Evolutionary conservation across 1,140 invertebrate species (phyloP).

Genomic region (Drosophila persimilis): DNA sequence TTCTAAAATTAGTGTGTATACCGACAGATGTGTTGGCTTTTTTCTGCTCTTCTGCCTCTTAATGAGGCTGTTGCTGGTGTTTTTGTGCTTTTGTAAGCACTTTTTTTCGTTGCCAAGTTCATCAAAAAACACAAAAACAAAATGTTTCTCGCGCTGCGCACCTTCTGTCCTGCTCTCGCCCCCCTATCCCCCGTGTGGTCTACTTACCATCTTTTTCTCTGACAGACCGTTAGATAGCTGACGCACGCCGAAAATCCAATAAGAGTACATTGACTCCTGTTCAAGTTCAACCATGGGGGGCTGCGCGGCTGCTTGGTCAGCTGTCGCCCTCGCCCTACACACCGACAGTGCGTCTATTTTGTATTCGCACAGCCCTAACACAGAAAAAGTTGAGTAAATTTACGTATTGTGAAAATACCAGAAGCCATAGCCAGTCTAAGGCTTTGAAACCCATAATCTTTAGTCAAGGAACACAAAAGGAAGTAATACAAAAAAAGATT

Average conservation of each 20-base stretch:
- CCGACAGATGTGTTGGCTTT: constrained; percentile 8
- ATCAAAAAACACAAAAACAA: constrained; percentile 20
- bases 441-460: too few species aligned
- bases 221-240: constrained; percentile 16
- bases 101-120: constrained; percentile 72
- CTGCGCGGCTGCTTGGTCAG: background rate
- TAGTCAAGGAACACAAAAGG: too few species aligned
- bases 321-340: too few species aligned
- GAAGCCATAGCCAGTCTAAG: too few species aligned
- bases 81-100: constrained; percentile 40
- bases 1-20: constrained; percentile 64
- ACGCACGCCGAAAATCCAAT: constrained; percentile 1
- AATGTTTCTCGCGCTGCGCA: constrained; percentile 9
- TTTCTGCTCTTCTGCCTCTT: too few species aligned
- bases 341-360: too few species aligned
- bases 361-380: too few species aligned
- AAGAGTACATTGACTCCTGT: background rate
- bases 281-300: too few species aligned
- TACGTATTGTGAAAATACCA: too few species aligned
- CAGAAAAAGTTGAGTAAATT: too few species aligned
- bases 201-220: constrained; percentile 9
- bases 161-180: background rate
- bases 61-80: constrained; percentile 33
- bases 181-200: background rate
- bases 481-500: too few species aligned